Percentiles rank a stretch among this genome's conserved stretches.
These are phyloP conservation scores for Thunnus maccoyii DNA, from an alignment of 2,113 vertebrate genomes.

Conservation along the genomic window DNA sequence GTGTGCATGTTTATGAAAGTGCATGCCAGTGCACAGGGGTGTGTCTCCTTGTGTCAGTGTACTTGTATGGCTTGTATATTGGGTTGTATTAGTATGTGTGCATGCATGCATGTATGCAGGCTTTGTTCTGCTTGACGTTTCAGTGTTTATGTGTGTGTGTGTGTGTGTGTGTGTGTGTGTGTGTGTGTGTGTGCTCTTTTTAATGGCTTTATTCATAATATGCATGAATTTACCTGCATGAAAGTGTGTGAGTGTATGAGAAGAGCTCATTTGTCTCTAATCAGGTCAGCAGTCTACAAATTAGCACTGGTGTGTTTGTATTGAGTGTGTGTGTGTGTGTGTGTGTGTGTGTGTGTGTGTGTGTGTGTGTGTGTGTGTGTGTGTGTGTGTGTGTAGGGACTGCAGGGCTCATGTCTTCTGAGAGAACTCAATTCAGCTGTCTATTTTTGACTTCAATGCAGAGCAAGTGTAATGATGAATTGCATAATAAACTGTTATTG, in stretches of 20 bases:
- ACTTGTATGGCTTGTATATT: not conserved
- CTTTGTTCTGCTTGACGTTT: not conserved
- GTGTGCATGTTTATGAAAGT: not conserved
- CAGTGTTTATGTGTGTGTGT: not conserved
- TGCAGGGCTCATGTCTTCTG: conserved; percentile 35
- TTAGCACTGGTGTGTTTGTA: conserved; percentile 40
- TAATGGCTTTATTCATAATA: not conserved
- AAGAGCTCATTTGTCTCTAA: conserved; percentile 55
- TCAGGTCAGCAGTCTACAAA: conserved; percentile 63
- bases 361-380: conserved; percentile 5
- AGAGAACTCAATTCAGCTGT: conserved; percentile 36
- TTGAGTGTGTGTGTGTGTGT: conserved; percentile 35
- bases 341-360: conserved; percentile 33
- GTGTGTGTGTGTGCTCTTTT: not conserved
- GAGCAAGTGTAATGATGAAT: conserved; percentile 16
- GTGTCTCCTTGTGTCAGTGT: not conserved
- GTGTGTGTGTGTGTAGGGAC: not conserved
- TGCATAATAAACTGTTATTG: not conserved
- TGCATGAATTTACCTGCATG: conserved; percentile 16
- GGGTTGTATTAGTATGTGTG: not conserved
- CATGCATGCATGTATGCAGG: not conserved
- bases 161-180: not conserved
- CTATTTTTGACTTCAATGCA: conserved; percentile 44
- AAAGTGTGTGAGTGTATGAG: conserved; percentile 2
- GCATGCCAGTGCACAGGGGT: not conserved